Base-by-base conservation (phyloP, 2,888 invertebrate genomes). In the Acanthopleura granulata region DNA sequence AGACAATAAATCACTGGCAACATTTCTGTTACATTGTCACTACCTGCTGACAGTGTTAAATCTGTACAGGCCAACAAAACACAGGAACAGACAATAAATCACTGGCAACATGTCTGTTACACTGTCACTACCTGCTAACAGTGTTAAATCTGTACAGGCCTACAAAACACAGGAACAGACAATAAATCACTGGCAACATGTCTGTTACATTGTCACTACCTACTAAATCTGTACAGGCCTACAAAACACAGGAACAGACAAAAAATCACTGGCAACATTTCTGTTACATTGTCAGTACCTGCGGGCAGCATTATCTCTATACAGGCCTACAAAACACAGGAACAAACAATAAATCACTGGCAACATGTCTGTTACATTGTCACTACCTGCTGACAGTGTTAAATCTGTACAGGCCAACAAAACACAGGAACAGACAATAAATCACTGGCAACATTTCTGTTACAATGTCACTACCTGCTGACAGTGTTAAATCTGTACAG, bases 351-450 rank as follows among this genome's bases (percentile, higher is more conserved):
- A 15, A 51, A 74, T 25, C 0, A 75, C 82, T 0, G 90, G 89
- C 74, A 90, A 90, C 88, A 90, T 89, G 80, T 90, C 89, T 0
- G 85, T 86, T 51, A 82, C 79, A 62, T 86, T 86, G 79, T 88
- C 84, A 72, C 85, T 87, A 9, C 89, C 88, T 15, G 78, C 78
- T 0, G 86, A 85, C 62, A 89, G 80, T 6, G 80, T 57, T n/a
- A 90, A 82, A 77, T 90, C 89, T 61, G 89, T 88, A 77, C 90
- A 90, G 0, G 88, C 88, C 90, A 90, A 75, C 12, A 79, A 74
- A 25, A 73, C n/a, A n/a, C n/a, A n/a, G n/a, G 72, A 25, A 73
- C 40, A 75, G 72, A 25, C 18, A 70, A 11, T 50, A 12, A 50
- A 73, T 22, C n/a, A n/a, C n/a, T n/a, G n/a, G n/a, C n/a, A n/a